phyloP scores from a whole-genome alignment of 1,140 invertebrate species.

The Teleopsis dalmanni region DNA sequence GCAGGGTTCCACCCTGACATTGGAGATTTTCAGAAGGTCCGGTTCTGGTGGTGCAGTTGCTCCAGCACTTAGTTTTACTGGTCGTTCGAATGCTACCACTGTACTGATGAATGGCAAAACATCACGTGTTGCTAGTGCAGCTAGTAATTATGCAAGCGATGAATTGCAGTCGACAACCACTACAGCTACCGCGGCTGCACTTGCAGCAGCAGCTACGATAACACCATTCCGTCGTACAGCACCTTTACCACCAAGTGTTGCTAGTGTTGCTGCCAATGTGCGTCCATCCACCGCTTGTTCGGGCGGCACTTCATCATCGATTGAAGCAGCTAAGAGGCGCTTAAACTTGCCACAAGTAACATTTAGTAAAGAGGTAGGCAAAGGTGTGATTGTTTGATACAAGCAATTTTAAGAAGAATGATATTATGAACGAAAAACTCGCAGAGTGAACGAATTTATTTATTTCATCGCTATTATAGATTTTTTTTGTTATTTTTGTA shows the following conservation, averaged over 20 bases:
- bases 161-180: slow-evolving; percentile 2
- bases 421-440: background rate
- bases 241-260: slow-evolving; percentile 15
- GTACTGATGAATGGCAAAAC: slow-evolving; percentile 34
- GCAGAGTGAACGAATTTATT: slow-evolving; percentile 5
- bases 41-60: slow-evolving; percentile 28
- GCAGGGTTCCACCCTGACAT: slow-evolving; percentile 49
- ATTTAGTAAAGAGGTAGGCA: slow-evolving; percentile 65
- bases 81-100: slow-evolving; percentile 17
- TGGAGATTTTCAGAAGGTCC: slow-evolving; percentile 68
- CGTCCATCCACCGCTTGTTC: slow-evolving; percentile 51
- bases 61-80: slow-evolving; percentile 11
- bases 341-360: slow-evolving; percentile 70
- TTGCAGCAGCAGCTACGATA: slow-evolving; percentile 8
- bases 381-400: slow-evolving; percentile 54
- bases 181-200: slow-evolving; percentile 1
- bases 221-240: no score
- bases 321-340: slow-evolving; percentile 52
- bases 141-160: slow-evolving; percentile 9
- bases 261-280: slow-evolving; percentile 9
- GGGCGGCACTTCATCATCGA: slow-evolving; percentile 46
- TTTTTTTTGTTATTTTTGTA: no score
- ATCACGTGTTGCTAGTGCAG: slow-evolving; percentile 9
- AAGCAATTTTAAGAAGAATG: background rate
- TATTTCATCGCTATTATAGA: background rate